Conservation (phyloP, 2,797 vertebrate genomes). For the Rhabdomys pumilio region DNA sequence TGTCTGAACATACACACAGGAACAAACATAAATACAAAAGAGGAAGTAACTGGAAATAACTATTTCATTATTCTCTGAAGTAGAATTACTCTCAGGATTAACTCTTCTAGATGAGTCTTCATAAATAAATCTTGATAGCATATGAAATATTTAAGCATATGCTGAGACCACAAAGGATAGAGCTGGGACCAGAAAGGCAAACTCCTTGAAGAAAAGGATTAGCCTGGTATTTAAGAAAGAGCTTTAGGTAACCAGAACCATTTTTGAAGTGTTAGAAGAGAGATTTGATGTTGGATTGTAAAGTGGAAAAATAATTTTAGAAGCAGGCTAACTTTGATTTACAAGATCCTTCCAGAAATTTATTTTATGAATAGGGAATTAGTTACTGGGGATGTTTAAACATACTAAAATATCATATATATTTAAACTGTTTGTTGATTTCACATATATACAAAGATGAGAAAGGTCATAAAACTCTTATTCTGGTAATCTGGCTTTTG, state of each 20-base stretch:
- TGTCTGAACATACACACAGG: background rate
- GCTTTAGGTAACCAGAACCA: constrained; percentile 50
- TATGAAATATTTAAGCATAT: constrained; percentile 71
- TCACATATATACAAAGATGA: constrained; percentile 11
- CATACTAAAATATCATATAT: constrained; percentile 4
- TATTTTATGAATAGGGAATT: constrained; percentile 24
- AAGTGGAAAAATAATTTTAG: background rate
- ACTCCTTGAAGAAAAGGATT: constrained; percentile 53
- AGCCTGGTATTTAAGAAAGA: constrained; percentile 43
- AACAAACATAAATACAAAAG: constrained; percentile 46
- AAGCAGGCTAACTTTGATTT: background rate
- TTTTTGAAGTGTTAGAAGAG: constrained; percentile 43
- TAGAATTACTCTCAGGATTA: constrained; percentile 50
- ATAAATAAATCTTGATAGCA: constrained; percentile 65
- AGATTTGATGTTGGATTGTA: background rate
- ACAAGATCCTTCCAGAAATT: background rate
- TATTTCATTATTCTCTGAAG: constrained; percentile 54
- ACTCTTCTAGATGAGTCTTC: constrained; percentile 43
- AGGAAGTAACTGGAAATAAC: constrained; percentile 30
- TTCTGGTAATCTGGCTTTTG: constrained; percentile 10
- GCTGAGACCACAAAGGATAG: constrained; percentile 37
- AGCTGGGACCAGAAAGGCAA: constrained; percentile 33
- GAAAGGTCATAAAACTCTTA: constrained; percentile 36
- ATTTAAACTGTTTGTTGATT: constrained; percentile 37
- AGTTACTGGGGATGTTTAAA: background rate